Percentiles rank a stretch among this genome's conserved stretches.
These are phyloP conservation scores for Rissa tridactyla DNA, from an alignment of 2,113 vertebrate genomes.

Conservation along the genomic window DNA sequence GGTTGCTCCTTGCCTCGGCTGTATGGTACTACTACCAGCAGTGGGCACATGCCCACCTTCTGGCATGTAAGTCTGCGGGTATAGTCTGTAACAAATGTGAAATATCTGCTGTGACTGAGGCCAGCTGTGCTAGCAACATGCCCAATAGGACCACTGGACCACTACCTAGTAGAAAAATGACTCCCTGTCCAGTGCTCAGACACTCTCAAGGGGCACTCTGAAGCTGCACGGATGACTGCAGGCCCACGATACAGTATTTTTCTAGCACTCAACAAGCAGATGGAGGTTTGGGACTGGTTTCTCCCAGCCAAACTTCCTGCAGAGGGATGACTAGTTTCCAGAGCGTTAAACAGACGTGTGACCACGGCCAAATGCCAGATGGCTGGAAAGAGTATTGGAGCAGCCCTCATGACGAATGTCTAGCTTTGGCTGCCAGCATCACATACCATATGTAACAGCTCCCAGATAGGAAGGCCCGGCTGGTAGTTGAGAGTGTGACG, in stretches of 20 bases:
- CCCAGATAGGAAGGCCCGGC: background rate
- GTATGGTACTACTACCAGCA: background rate
- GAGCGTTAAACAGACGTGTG: background rate
- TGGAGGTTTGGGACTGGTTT: slow-evolving; percentile 1
- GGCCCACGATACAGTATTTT: background rate
- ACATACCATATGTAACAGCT: background rate
- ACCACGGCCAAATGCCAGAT: slow-evolving; percentile 13
- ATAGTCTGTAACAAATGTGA: background rate
- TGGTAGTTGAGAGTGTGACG: background rate
- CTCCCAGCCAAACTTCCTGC: slow-evolving; percentile 25
- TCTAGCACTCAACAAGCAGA: background rate
- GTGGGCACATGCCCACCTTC: background rate
- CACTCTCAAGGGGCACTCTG: background rate
- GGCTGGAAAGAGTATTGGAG: background rate
- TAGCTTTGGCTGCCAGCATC: background rate
- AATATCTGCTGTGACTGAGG: background rate
- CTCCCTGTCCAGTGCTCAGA: background rate
- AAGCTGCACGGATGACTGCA: background rate
- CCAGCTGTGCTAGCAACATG: background rate
- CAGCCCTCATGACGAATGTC: background rate
- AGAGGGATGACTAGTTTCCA: slow-evolving; percentile 29
- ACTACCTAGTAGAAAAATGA: background rate
- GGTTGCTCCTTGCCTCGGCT: background rate
- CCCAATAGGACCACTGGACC: background rate
- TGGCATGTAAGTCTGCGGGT: background rate